phyloP scores from a whole-genome alignment of 2,113 vertebrate genomes.

The Halichoeres trimaculatus region DNA sequence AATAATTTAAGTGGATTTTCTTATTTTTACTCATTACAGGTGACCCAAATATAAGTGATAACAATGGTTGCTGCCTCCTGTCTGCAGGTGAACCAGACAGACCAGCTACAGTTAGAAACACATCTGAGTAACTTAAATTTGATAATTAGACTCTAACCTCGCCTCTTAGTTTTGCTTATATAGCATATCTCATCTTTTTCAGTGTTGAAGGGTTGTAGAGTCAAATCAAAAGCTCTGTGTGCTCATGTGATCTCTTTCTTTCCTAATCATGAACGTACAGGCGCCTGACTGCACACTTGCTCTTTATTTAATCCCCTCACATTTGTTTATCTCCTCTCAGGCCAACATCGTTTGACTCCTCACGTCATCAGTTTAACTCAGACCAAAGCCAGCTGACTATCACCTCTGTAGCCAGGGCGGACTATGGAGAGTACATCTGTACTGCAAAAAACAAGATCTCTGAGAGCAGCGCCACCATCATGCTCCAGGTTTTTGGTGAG shows the following conservation, averaged over 20 bases:
- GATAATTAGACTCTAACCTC: too few species aligned
- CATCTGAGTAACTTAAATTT: not conserved
- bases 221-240: too few species aligned
- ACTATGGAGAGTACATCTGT: constrained; percentile 78
- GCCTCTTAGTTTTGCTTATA: constrained; percentile 25
- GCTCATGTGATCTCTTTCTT: not conserved
- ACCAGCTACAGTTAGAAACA: constrained; percentile 37
- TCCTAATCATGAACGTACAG: not conserved
- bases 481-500: constrained; percentile 78
- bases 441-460: constrained; percentile 76
- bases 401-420: constrained; percentile 54
- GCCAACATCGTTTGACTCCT: constrained; percentile 57
- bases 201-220: too few species aligned
- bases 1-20: not conserved
- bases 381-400: constrained; percentile 79
- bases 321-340: constrained; percentile 58
- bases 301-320: not conserved
- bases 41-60: not conserved
- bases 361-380: constrained; percentile 77
- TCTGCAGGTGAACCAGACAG: constrained; percentile 80
- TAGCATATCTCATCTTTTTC: constrained; percentile 24
- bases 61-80: not conserved
- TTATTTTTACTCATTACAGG: not conserved
- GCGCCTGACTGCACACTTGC: not conserved
- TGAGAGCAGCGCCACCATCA: constrained; percentile 44